phyloP scores from a whole-genome alignment of 1,140 invertebrate species.

The Venustaconcha ellipsiformis region DNA sequence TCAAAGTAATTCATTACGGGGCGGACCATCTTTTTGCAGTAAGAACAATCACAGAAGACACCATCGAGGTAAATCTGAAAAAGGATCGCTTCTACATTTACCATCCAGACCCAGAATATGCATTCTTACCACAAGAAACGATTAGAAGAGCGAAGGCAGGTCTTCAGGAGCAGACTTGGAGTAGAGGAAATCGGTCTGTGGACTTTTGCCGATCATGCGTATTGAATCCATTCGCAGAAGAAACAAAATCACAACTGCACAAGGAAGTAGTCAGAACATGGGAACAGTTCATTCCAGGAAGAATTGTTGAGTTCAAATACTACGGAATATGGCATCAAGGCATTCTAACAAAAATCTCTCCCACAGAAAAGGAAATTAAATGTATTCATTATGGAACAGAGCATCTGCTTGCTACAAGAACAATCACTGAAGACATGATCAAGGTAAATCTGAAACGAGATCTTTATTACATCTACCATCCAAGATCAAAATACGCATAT shows the following conservation, averaged over 20 bases:
- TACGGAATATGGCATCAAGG: slow-evolving; percentile 11
- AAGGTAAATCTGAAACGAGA: slow-evolving; percentile 2
- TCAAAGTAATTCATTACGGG: slow-evolving; percentile 30
- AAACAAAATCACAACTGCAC: neutral
- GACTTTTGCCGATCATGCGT: slow-evolving; percentile 2
- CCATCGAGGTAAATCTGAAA: slow-evolving; percentile 4
- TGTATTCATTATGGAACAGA: slow-evolving; percentile 15
- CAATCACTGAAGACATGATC: slow-evolving; percentile 5
- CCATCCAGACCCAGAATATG: neutral
- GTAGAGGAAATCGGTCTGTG: neutral
- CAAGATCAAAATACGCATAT: slow-evolving; percentile 12
- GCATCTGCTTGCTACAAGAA: slow-evolving; percentile 14
- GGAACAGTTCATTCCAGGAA: slow-evolving; percentile 11
- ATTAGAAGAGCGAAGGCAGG: neutral
- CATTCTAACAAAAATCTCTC: slow-evolving; percentile 2
- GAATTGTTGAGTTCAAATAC: slow-evolving; percentile 19
- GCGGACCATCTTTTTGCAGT: slow-evolving; percentile 15
- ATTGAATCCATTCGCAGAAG: neutral
- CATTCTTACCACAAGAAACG: neutral
- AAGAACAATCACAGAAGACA: slow-evolving; percentile 19
- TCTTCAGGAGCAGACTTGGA: slow-evolving; percentile 9
- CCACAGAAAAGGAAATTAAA: neutral
- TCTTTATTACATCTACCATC: slow-evolving; percentile 13
- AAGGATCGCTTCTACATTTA: slow-evolving; percentile 9
- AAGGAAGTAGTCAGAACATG: slow-evolving; percentile 3